These are phyloP conservation scores for Balanococcus diminutus DNA, from an alignment of 2,888 invertebrate genomes.

Conservation along the genomic window DNA sequence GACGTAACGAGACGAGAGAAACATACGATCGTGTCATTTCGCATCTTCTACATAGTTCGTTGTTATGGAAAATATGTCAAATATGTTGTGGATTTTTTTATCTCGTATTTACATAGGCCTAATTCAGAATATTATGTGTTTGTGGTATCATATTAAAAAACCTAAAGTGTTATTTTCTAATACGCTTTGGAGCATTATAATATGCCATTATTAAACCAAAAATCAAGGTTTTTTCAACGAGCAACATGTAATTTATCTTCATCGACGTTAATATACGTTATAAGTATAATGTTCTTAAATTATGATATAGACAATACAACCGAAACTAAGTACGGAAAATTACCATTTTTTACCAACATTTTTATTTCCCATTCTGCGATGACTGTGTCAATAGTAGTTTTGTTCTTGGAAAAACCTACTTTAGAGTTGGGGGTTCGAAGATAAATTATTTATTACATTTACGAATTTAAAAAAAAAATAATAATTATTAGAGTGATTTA, in stretches of 20 bases:
- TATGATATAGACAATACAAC: not conserved
- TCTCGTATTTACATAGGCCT: not conserved
- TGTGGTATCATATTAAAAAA: not conserved
- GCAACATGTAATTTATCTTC: not conserved
- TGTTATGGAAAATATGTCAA: not conserved
- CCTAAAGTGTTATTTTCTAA: not conserved
- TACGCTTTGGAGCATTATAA: not conserved
- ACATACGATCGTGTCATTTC: not conserved
- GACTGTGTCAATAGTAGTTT: not conserved
- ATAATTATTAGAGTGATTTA: not conserved
- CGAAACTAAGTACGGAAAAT: not conserved
- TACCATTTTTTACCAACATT: not conserved
- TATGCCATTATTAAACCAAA: not conserved
- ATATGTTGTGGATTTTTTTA: not conserved
- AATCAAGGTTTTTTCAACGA: not conserved
- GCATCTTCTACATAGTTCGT: not conserved
- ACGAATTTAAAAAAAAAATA: not conserved
- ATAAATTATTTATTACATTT: not conserved
- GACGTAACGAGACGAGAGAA: not conserved
- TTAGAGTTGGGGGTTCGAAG: too few relatives aligned
- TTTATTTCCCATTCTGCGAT: not conserved
- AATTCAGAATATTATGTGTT: not conserved
- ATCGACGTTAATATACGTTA: not conserved
- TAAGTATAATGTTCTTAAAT: not conserved
- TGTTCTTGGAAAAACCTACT: not conserved